Evolutionary conservation across 2,113 vertebrate genomes (phyloP), one percentile per base, ranked within the genome.

Genomic region (Lepisosteus oculatus): DNA sequence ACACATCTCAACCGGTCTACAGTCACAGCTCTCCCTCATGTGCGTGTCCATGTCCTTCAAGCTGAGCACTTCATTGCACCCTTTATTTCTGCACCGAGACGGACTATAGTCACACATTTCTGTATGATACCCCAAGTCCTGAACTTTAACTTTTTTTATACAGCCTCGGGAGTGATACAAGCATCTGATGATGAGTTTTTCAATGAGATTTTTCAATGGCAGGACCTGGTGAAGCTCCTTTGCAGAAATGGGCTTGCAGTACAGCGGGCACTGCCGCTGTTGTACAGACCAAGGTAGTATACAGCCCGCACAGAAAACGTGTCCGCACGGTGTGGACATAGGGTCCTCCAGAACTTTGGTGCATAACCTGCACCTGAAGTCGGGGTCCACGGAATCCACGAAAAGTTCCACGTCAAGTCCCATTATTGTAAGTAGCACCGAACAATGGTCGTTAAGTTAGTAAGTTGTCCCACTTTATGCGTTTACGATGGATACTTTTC

Each of bases 241-340:
- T 0, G 75, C 70, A 6, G 79, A 84, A 70, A 85, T 69, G 54
- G 79, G 67, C 67, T 61, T 81, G 81, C 87, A 88, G 47, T 72
- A 75, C 61, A 84, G 76, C 2, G 90, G 88, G 77, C 88, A 90
- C 62, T 64, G 80, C 70, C 81, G 83, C 3, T 76, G 67, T 74
- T 76, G 77, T 71, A 73, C 79, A 57, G 80, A 87, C 90, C 89
- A 86, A 67, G 88, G 85, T 77, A 85, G 78, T 67, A 85, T 75
- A 78, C 92, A 91, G 72, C 76, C 61, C 70, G 88, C 83, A 71
- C 89, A 87, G 76, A 86, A 90, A 73, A 87, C 82, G 82, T 86
- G 87, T 0, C 88, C 87, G 78, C 90, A 84, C 8, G 86, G 87
- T 5, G 89, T 81, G 84, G 80, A 77, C 73, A 85, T 76, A 9